Conservation (phyloP, 2,113 vertebrate species). For the Polypterus senegalus region DNA sequence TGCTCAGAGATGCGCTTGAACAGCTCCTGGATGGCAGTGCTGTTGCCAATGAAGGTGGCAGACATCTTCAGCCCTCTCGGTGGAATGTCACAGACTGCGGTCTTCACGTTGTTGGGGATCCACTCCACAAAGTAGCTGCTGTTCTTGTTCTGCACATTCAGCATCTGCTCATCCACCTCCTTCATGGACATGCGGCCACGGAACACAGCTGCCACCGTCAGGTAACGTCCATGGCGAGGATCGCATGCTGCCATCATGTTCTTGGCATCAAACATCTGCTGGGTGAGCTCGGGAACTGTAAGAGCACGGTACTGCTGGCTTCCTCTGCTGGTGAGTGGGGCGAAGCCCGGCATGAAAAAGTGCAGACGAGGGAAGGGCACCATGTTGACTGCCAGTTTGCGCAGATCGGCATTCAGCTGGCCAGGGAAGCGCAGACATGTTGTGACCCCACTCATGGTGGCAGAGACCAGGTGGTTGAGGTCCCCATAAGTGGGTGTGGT, state of each 20-base stretch:
- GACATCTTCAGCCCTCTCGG: constrained; percentile 42
- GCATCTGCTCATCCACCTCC: constrained; percentile 54
- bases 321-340: constrained; percentile 59
- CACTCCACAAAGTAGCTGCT: constrained; percentile 27
- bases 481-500: constrained; percentile 61
- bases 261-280: constrained; percentile 65
- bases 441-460: constrained; percentile 63
- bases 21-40: constrained; percentile 41
- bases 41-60: constrained; percentile 41
- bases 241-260: constrained; percentile 70
- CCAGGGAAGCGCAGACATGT: constrained; percentile 63
- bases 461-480: constrained; percentile 62
- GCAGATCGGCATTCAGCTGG: constrained; percentile 60
- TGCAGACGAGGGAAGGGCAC: constrained; percentile 66
- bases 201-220: constrained; percentile 59
- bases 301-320: constrained; percentile 62
- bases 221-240: constrained; percentile 57
- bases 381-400: constrained; percentile 64
- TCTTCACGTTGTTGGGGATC: constrained; percentile 54
- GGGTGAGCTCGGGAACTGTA: constrained; percentile 58
- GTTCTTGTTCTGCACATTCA: constrained; percentile 28
- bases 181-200: constrained; percentile 69
- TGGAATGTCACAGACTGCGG: constrained; percentile 48
- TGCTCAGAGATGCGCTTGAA: constrained; percentile 30
- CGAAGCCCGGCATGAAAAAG: constrained; percentile 68